Evolutionary conservation across 2,113 vertebrate genomes (phyloP).

Genomic region (Gasterosteus aculeatus): DNA sequence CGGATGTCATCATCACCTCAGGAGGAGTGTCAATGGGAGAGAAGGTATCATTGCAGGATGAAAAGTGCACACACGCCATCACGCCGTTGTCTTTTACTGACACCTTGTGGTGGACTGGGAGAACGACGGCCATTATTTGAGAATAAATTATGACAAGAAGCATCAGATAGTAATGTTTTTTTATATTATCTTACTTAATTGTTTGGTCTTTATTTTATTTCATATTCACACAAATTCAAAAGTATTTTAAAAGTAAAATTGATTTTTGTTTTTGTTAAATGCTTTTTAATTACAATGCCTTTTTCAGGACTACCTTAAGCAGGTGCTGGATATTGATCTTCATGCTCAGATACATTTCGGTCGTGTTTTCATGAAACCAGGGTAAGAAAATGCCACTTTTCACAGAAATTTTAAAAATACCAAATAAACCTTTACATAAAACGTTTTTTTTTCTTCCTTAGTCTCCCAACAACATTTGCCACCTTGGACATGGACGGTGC

Average conservation of each 20-base stretch:
- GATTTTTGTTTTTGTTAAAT: neutral
- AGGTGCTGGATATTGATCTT: conserved; percentile 99
- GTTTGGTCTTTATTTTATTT: neutral
- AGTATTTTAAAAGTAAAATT: neutral
- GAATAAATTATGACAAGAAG: neutral
- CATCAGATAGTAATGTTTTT: neutral
- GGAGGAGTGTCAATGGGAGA: conserved; percentile 99
- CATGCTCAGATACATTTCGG: conserved; percentile 99
- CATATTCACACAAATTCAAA: neutral
- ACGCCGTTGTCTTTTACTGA: conserved; percentile 58
- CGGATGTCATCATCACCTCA: conserved; percentile 99
- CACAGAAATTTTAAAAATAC: neutral
- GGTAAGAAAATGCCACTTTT: conserved; percentile 81
- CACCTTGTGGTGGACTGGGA: conserved; percentile 59
- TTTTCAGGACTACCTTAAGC: conserved; percentile 98
- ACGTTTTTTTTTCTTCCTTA: conserved; percentile 62
- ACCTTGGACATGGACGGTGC: conserved; percentile 97
- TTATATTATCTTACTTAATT: neutral
- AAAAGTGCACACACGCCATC: neutral
- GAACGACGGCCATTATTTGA: neutral
- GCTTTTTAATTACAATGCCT: neutral
- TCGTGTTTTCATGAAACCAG: conserved; percentile 99
- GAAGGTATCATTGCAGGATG: conserved; percentile 84
- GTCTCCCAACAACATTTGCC: conserved; percentile 98
- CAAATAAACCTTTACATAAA: neutral